These are phyloP conservation scores for Dryomyza anilis DNA, from an alignment of 2,888 invertebrate genomes.

Conservation along the genomic window DNA sequence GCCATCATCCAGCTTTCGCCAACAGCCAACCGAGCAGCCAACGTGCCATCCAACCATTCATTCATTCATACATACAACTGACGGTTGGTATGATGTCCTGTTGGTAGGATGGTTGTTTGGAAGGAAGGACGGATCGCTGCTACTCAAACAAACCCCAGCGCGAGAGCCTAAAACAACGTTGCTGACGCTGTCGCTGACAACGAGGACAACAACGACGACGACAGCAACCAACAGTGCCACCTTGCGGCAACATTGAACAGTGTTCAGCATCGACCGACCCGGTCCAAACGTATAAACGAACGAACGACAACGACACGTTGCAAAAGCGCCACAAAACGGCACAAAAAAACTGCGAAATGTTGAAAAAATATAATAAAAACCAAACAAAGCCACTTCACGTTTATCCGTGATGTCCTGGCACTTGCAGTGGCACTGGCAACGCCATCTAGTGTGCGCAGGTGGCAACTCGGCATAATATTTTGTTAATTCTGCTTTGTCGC, in stretches of 20 bases:
- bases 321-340: conserved; percentile 45
- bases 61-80: too few relatives aligned
- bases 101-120: too few relatives aligned
- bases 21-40: neutral
- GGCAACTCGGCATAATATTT: conserved; percentile 41
- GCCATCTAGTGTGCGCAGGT: conserved; percentile 16
- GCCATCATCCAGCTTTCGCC: neutral
- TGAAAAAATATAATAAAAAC: conserved; percentile 2
- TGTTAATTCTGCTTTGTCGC: conserved; percentile 42
- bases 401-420: conserved; percentile 25
- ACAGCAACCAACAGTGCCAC: neutral
- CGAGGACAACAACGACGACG: too few relatives aligned
- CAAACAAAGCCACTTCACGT: conserved; percentile 15
- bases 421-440: conserved; percentile 7
- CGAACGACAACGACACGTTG: conserved; percentile 35
- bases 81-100: too few relatives aligned
- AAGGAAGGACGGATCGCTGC: neutral
- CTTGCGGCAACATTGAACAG: neutral
- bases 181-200: too few relatives aligned
- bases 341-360: conserved; percentile 45
- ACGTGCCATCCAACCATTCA: too few relatives aligned
- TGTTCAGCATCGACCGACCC: neutral
- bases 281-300: neutral
- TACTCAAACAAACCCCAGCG: conserved; percentile 11
- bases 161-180: too few relatives aligned